These are phyloP conservation scores for Bradypodion pumilum DNA, from an alignment of 2,797 vertebrate genomes.

Conservation along the genomic window DNA sequence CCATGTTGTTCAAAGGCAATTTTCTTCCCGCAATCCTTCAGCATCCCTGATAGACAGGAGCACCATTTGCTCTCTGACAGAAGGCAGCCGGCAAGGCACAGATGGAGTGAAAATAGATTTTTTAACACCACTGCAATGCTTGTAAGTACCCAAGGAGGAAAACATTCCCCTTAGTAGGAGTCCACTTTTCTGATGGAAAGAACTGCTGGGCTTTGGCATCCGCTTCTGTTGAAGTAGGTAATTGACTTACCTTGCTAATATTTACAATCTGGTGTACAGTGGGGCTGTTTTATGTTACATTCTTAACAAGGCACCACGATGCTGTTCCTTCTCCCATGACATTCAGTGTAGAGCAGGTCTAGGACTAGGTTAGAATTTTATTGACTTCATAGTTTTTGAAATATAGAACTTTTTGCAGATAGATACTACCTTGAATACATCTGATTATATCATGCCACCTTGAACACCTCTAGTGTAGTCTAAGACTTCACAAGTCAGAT, in stretches of 20 bases:
- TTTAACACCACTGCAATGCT: conserved; percentile 50
- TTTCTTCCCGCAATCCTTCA: conserved; percentile 70
- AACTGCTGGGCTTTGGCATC: not conserved
- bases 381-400: not conserved
- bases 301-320: rapidly evolving
- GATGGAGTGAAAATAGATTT: conserved; percentile 61
- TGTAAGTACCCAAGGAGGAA: conserved; percentile 13
- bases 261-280: rapidly evolving
- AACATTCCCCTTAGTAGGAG: not conserved
- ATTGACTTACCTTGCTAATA: not conserved
- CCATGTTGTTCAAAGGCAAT: conserved; percentile 72
- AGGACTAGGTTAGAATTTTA: not conserved
- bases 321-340: not conserved
- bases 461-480: no score
- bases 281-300: not conserved
- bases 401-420: no score
- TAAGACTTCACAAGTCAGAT: no score
- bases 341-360: not conserved
- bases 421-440: no score
- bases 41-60: conserved; percentile 70
- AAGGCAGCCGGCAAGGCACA: conserved; percentile 60
- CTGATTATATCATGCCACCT: no score
- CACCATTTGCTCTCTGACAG: conserved; percentile 69
- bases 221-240: not conserved
- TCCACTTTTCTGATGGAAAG: not conserved